Conservation (phyloP, 1,140 invertebrate genomes). For the Lamellibrachia luymesi region DNA sequence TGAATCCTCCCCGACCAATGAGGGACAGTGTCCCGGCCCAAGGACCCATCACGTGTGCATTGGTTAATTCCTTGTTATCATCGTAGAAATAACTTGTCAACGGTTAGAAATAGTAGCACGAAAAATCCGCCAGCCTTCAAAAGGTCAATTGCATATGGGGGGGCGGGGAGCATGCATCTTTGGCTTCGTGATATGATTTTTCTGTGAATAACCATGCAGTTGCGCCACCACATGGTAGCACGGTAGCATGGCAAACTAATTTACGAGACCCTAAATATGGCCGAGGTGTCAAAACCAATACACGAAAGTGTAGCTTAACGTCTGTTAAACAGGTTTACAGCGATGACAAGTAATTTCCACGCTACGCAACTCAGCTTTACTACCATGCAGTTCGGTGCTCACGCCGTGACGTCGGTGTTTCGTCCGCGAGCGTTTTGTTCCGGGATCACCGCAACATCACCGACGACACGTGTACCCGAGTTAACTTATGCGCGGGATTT, state of each 20-base stretch:
- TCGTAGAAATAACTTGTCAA: neutral
- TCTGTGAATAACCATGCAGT: too few relatives aligned
- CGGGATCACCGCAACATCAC: neutral
- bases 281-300: too few relatives aligned
- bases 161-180: too few relatives aligned
- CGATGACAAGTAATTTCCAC: neutral
- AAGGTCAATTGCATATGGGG: neutral
- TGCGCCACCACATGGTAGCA: too few relatives aligned
- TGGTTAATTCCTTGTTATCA: neutral
- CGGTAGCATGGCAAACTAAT: too few relatives aligned
- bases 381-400: too few relatives aligned
- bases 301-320: too few relatives aligned
- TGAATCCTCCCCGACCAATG: neutral
- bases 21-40: neutral
- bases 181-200: too few relatives aligned
- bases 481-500: neutral
- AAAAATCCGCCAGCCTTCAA: neutral
- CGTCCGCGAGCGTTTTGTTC: neutral
- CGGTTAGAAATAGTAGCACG: neutral
- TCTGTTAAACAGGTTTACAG: neutral
- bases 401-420: neutral
- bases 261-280: too few relatives aligned
- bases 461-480: neutral
- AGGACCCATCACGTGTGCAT: neutral
- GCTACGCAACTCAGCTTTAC: too few relatives aligned